Conservation (phyloP, 2,113 vertebrate species). For the Polyodon spathula region DNA sequence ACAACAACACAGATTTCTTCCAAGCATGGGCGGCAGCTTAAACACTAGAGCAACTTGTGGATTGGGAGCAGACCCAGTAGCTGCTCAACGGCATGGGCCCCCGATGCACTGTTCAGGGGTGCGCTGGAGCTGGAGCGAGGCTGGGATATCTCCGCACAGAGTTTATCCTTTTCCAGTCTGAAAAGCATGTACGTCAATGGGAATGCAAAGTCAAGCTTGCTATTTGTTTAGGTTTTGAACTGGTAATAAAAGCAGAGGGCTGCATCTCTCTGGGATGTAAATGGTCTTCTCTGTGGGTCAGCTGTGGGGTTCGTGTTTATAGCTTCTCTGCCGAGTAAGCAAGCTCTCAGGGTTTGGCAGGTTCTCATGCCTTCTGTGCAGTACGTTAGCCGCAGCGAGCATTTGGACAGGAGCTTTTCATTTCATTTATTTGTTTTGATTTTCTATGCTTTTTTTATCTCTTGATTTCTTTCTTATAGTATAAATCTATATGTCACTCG, state of each 20-base stretch:
- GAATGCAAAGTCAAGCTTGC: no score
- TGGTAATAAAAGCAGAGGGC: not conserved
- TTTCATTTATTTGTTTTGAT: not conserved
- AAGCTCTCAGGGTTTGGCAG: not conserved
- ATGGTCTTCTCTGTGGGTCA: not conserved
- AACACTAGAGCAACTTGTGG: not conserved
- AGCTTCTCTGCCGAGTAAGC: not conserved
- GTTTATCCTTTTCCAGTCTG: no score
- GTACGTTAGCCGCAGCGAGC: not conserved
- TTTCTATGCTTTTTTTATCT: slow-evolving; percentile 5
- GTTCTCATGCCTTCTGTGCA: not conserved
- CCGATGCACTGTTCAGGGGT: no score
- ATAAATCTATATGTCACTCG: no score
- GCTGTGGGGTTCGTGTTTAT: not conserved
- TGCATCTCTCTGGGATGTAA: slow-evolving; percentile 1
- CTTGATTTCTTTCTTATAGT: not conserved
- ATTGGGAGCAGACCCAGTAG: no score
- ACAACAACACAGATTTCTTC: slow-evolving; percentile 25
- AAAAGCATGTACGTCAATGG: no score
- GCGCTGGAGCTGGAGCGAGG: no score
- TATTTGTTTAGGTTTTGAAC: not conserved
- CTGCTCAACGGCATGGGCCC: no score
- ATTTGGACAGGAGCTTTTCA: not conserved
- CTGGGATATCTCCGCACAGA: no score
- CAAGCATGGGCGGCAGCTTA: slow-evolving; percentile 27